These are phyloP conservation scores for Hypanus sabinus DNA, from an alignment of 2,113 vertebrate species.

Conservation along the genomic window DNA sequence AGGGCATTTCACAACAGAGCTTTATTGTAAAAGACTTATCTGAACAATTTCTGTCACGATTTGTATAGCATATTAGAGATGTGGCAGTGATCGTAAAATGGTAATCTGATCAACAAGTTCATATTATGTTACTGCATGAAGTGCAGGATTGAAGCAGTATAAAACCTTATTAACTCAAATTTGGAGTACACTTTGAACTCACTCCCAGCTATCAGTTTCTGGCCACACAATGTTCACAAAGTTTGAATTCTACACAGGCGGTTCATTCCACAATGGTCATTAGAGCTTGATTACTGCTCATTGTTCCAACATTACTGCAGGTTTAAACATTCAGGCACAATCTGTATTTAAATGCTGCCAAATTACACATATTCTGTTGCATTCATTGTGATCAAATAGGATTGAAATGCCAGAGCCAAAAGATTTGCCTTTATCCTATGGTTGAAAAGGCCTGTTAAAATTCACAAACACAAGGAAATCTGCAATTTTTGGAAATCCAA, in stretches of 20 bases:
- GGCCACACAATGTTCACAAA: background rate
- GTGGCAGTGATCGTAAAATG: background rate
- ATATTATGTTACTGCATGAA: background rate
- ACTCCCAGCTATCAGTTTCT: background rate
- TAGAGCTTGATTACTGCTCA: background rate
- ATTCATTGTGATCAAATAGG: conserved; percentile 1
- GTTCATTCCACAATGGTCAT: background rate
- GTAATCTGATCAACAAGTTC: background rate
- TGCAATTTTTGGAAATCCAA: no score
- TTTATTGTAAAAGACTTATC: conserved; percentile 3
- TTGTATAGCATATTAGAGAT: background rate
- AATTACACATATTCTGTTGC: background rate
- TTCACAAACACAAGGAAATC: no score
- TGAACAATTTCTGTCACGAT: conserved; percentile 7
- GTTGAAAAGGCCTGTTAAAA: background rate
- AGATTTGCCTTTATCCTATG: background rate
- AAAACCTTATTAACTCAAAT: background rate
- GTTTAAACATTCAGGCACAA: background rate
- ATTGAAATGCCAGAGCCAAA: background rate
- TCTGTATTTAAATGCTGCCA: conserved; percentile 20
- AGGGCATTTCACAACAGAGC: background rate
- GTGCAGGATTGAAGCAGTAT: background rate
- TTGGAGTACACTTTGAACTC: conserved; percentile 3
- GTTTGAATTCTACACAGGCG: background rate
- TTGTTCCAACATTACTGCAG: background rate